phyloP scores from a whole-genome alignment of 2,113 vertebrate species.

The Strix uralensis region DNA sequence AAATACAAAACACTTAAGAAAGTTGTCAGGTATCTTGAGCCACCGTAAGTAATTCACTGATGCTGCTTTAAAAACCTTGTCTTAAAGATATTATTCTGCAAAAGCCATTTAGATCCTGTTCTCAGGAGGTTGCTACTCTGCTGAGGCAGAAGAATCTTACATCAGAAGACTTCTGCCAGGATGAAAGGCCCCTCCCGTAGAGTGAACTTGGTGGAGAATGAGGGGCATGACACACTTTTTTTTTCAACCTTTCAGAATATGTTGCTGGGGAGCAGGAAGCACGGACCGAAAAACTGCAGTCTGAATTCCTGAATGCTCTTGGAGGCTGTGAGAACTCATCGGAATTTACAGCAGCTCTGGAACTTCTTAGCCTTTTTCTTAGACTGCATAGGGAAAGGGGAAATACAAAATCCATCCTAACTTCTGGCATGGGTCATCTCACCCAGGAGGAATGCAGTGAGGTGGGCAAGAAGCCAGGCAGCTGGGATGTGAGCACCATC shows the following conservation, averaged over 20 bases:
- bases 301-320: neutral
- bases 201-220: neutral
- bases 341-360: neutral
- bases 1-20: neutral
- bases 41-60: neutral
- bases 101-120: neutral
- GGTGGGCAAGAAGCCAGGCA: neutral
- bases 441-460: neutral
- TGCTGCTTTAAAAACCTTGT: neutral
- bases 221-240: rapidly evolving
- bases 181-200: neutral
- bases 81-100: neutral
- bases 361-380: neutral
- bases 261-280: neutral
- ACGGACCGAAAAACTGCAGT: neutral
- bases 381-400: neutral
- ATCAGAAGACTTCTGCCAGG: neutral
- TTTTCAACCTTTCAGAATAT: neutral
- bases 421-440: neutral
- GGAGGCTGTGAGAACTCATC: neutral
- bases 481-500: neutral
- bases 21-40: neutral
- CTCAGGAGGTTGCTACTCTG: neutral
- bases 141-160: neutral
- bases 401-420: neutral